A percentile compares a stretch with the other conserved stretches of the same genome.
Conservation (phyloP, 2,888 invertebrate species). For the Acrobasis consociella region DNA sequence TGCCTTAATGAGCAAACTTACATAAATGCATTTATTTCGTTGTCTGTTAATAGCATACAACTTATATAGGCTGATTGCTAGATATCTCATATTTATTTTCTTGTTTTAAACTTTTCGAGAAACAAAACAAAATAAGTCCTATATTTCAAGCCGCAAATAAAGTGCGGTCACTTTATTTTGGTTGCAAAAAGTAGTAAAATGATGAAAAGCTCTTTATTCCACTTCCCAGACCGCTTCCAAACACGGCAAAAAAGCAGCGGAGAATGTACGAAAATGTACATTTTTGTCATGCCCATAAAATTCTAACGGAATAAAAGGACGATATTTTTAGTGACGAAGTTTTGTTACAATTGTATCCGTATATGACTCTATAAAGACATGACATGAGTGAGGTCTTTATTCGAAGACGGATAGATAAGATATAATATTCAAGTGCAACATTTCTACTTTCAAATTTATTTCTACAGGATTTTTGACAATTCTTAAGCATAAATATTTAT, state of each 20-base stretch:
- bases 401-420: no score
- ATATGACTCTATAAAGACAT: no score
- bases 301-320: background rate
- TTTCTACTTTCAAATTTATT: no score
- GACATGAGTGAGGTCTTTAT: no score
- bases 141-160: background rate
- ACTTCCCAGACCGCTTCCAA: background rate
- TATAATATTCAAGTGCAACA: no score
- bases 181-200: background rate
- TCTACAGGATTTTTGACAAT: no score
- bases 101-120: background rate
- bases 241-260: background rate
- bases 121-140: background rate
- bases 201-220: constrained; percentile 5
- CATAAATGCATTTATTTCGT: no score
- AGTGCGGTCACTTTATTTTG: background rate
- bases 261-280: background rate
- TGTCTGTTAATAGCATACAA: no score
- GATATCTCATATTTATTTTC: background rate
- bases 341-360: background rate
- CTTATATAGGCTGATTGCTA: no score
- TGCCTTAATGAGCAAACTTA: no score
- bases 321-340: background rate
- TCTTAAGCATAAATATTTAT: no score
- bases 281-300: background rate